Conservation (phyloP, 2,888 invertebrate species). For the Amphipoea oculea region DNA sequence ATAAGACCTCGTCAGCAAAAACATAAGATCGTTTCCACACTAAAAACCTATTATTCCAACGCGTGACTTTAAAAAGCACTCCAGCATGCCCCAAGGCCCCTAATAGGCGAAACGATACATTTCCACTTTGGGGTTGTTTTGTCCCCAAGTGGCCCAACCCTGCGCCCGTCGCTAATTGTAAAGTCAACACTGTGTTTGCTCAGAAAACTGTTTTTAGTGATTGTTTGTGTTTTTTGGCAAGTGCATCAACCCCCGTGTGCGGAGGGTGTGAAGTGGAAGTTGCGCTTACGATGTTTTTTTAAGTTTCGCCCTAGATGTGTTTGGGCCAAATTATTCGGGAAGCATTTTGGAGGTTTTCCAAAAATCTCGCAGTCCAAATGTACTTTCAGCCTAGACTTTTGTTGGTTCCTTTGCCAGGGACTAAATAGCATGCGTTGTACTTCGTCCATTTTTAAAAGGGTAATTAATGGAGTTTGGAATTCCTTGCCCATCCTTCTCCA, state of each 20-base stretch:
- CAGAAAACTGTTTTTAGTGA: constrained; percentile 73
- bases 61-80: constrained; percentile 54
- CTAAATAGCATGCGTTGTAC: not conserved
- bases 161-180: constrained; percentile 74
- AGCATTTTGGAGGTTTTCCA: not conserved
- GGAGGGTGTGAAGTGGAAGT: constrained; percentile 57
- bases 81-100: constrained; percentile 39
- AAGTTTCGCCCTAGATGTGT: constrained; percentile 18
- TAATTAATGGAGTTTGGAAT: not conserved
- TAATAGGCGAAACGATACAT: constrained; percentile 50
- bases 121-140: constrained; percentile 51
- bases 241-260: constrained; percentile 64
- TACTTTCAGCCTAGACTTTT: not conserved
- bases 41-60: constrained; percentile 44
- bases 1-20: not conserved
- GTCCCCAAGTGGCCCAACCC: constrained; percentile 60
- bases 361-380: not conserved
- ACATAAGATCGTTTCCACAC: constrained; percentile 13
- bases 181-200: constrained; percentile 76
- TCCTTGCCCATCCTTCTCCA: not conserved
- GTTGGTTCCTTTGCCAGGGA: not conserved
- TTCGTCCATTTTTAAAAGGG: not conserved
- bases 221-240: constrained; percentile 79
- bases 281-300: constrained; percentile 55
- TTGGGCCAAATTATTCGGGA: constrained; percentile 7